Evolutionary conservation across 1,140 invertebrate genomes (phyloP), one percentile per base, ranked within the genome.

Genomic region (Acromyrmex echinatior): DNA sequence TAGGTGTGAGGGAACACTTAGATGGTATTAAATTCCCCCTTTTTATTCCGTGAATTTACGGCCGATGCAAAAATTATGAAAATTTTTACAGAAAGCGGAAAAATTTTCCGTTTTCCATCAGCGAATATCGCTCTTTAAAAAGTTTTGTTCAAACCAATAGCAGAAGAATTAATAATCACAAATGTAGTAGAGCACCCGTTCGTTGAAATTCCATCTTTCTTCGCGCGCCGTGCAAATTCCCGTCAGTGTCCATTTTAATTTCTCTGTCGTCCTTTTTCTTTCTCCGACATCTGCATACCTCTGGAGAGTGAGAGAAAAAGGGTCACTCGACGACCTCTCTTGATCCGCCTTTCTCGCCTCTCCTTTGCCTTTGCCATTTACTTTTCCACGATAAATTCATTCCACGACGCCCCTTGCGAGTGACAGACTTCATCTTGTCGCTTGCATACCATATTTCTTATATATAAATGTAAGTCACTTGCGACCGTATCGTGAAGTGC

Each of bases 381-480:
- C 70, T 68, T 73, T 65, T 77, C 77, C 78, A 80, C 87, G 90
- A 91, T 92, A 91, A 92, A 91, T 91, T 87, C 74, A 92, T 90
- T 92, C 80, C 62, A 58, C 79, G 60, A 21, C 76, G 79, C 63
- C 87, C 58, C 53, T 78, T 91, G 91, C 87, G 87, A 60, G 87
- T 91, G 90, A 92, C 92, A 91, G 88, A 65, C 80, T 86, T 87
- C 78, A 77, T 88, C 79, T 84, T 87, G 51, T 71, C 51, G 70
- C 66, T 84, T 89, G 56, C 85, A 76, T 49, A 88, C 77, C 86
- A 87, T 90, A 90, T 91, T 92, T 92, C 51, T 86, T 49, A 66
- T 66, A 68, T 79, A 86, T 86, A 86, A 66, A 66, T 79, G 35
- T 58, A 39, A 65, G 74, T 65, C 73, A 78, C 2, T 28, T 51